Base-by-base conservation (phyloP, 23 tunicate genomes). In the Ciona savignyi region DNA sequence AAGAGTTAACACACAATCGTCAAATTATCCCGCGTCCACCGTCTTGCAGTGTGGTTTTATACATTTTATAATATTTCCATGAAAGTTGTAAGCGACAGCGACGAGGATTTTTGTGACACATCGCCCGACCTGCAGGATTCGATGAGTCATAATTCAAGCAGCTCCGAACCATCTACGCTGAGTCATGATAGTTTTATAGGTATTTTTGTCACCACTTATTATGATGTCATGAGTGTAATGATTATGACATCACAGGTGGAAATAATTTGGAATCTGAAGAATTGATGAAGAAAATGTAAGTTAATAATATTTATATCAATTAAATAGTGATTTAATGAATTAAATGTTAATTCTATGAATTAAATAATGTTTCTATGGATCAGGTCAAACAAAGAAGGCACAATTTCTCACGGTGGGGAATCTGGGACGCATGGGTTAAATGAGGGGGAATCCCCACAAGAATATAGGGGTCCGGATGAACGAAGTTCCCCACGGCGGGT, bases 51-150 rank as follows among this genome's bases (percentile, higher is more conserved):
- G n/a, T n/a, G n/a, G n/a, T n/a, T n/a, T n/a, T n/a, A n/a, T n/a
- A n/a, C n/a, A n/a, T n/a, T n/a, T n/a, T n/a, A n/a, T n/a, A n/a
- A n/a, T n/a, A n/a, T n/a, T n/a, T n/a, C n/a, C n/a, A n/a, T n/a
- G n/a, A n/a, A n/a, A n/a, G 2, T 22, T 1, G 31, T 66, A 4
- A 85, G 69, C 31, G 94, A 87, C 11, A 88, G 96, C 60, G 96
- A 88, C 22, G 96, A 88, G 28, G 96, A 88, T 61, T 88, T 88
- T 66, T 88, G 96, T 61, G 96, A 88, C 66, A 88, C 96, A 22
- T 80, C 96, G 4, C 80, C 81, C 23, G 83, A 84, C 35, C 65
- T 77, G 9, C 1, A 32, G 2, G 60, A 48, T 72, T 42, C 64
- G n/a, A 1, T 49, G 33, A 51, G 64, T 27, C 65, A 49, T 72